Base-by-base conservation (phyloP, 2,113 vertebrate genomes). In the Ellobius talpinus region DNA sequence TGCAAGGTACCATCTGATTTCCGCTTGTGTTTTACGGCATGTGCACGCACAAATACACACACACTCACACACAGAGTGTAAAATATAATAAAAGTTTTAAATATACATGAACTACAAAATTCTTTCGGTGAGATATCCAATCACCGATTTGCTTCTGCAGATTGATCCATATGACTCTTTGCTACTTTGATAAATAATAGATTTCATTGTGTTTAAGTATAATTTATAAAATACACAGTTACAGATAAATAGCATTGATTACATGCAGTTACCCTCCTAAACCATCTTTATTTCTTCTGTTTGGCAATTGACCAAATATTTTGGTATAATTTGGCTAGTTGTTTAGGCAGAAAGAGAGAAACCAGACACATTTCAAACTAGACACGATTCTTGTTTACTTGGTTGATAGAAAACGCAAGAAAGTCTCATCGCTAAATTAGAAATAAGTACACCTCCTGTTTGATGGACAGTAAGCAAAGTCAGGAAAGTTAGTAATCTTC, bases 261-360 rank as follows among this genome's bases (percentile, higher is more conserved):
- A 94, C 70, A 13, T n/a, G 11, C 12, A 6, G 3, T 39, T 74
- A 79, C 36, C 42, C 19, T 92, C 17, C 58, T 82, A 78, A 77
- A 74, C 85, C 76, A 10, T 68, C 74, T 78, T 87, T 82, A 33
- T 88, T 94, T 76, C 73, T 36, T 81, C 10, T 87, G 7, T 85
- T 91, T 96, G 55, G 26, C 87, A 65, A 90, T 68, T 84, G 88
- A 84, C 45, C 45, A 95, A 74, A 92, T 86, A 93, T 87, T 90
- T 94, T 95, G 4, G 23, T 95, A 66, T 90, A 86, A 88, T 68
- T 91, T 85, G 86, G 5, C 87, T 39, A 89, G 36, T 93, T 94
- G 81, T 63, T 91, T 90, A 70, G 31, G 11, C 61, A 14, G 52
- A 76, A 39, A 72, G 39, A 77, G 16, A 88, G 58, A 90, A 95